Evolutionary conservation across 1,140 invertebrate species (phyloP), one percentile per base, ranked within the genome.

Genomic region (Delia radicum): DNA sequence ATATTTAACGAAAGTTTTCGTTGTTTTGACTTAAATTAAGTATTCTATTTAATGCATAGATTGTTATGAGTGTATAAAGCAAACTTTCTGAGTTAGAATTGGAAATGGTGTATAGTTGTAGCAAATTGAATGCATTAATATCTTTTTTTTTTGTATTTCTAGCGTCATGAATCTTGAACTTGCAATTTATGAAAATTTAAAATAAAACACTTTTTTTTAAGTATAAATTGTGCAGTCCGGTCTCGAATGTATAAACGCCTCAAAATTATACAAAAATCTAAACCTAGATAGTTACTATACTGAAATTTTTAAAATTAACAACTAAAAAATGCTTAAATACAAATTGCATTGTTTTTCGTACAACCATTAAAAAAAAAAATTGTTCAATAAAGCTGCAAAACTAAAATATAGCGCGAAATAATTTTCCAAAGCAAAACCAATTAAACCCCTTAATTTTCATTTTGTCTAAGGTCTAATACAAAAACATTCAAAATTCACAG

Each of bases 401-500:
- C 6, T 3, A 55, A 55, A 55, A 55, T 48, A n/a, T 3, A n/a
- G 24, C 48, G 48, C 48, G 48, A 21, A 55, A 55, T 55, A 55
- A n/a, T n/a, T n/a, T n/a, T n/a, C n/a, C n/a, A 42, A 67, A 75
- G 13, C 21, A 48, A 33, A 69, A 42, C 61, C 62, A 55, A 55
- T 8, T 13, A 24, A 33, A 31, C 24, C 67, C 73, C 26, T 67
- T 63, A 71, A 75, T 80, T 81, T 77, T 77, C 79, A 79, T 79
- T 55, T 18, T 63, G 76, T 55, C 48, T 74, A 71, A 77, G 77
- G 75, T 76, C 74, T 77, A 67, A 73, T 28, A 75, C 76, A n/a
- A 83, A 85, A 85, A 78, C 83, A 83, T 81, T 85, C 83, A 85
- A 85, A 85, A 85, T 85, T 85, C 81, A 84, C 81, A 82, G 80